Percentiles rank a stretch among this genome's conserved stretches.
Evolutionary conservation across 2,797 vertebrate species (phyloP).

Genomic region (Adrianichthys oophorus): DNA sequence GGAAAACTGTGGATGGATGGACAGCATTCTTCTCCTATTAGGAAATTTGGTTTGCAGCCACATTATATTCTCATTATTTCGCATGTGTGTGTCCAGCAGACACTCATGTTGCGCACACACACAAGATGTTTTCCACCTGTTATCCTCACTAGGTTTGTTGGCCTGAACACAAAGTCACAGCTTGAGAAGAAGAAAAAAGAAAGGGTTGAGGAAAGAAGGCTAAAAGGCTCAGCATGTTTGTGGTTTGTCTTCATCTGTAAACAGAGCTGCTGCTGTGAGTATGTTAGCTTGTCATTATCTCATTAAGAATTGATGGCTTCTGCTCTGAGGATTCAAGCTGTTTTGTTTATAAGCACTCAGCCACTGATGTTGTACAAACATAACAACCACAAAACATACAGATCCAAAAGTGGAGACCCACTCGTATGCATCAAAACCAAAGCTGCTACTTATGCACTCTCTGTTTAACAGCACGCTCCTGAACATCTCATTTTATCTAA

Average conservation of each 20-base stretch:
- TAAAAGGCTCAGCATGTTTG: conserved; percentile 56
- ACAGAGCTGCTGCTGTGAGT: conserved; percentile 67
- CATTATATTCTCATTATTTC: conserved; percentile 60
- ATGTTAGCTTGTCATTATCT: conserved; percentile 73
- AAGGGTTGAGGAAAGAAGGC: conserved; percentile 7
- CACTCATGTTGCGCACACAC: conserved; percentile 6
- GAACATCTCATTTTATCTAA: conserved; percentile 4
- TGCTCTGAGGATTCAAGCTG: conserved; percentile 58
- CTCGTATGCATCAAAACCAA: neutral
- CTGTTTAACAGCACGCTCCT: conserved; percentile 2
- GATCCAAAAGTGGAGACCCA: conserved; percentile 22
- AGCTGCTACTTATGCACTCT: neutral
- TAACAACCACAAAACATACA: conserved; percentile 57
- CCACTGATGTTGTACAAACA: conserved; percentile 62
- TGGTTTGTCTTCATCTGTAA: conserved; percentile 73
- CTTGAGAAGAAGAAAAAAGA: neutral
- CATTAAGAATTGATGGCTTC: conserved; percentile 77
- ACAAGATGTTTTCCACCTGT: conserved; percentile 72
- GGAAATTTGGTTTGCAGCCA: conserved; percentile 70
- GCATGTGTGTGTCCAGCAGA: conserved; percentile 40
- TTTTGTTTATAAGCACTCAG: conserved; percentile 61
- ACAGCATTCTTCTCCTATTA: conserved; percentile 78
- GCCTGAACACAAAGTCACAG: conserved; percentile 45
- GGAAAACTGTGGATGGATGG: conserved; percentile 76
- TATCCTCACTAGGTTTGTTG: conserved; percentile 53